phyloP scores from a whole-genome alignment of 1,140 invertebrate genomes.

The Drosophila nannoptera region DNA sequence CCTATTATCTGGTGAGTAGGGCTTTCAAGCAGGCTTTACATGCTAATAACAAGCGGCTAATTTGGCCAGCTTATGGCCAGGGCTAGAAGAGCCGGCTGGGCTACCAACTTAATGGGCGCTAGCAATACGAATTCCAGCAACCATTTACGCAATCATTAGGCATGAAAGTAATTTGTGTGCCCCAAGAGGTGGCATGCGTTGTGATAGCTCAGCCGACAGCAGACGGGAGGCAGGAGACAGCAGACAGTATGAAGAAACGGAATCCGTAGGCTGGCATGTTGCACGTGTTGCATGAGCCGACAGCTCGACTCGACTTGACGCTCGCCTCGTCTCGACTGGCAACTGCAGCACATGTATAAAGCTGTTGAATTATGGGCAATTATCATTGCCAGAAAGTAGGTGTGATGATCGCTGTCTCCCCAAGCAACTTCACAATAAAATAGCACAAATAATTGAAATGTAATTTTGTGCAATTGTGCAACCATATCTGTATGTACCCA shows the following conservation, averaged over 20 bases:
- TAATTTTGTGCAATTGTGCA: conserved; percentile 58
- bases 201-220: conserved; percentile 37
- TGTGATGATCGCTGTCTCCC: conserved; percentile 64
- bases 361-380: conserved; percentile 75
- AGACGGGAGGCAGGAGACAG: too few relatives aligned
- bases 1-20: conserved; percentile 15
- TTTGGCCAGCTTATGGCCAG: conserved; percentile 25
- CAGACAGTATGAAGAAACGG: background rate
- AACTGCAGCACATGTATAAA: conserved; percentile 55
- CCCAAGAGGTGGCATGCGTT: conserved; percentile 43
- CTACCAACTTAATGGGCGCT: conserved; percentile 63
- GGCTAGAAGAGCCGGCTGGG: background rate
- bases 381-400: conserved; percentile 70
- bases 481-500: too few relatives aligned
- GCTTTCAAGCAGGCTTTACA: conserved; percentile 31
- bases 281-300: conserved; percentile 47
- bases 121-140: conserved; percentile 70
- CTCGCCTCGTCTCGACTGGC: conserved; percentile 4
- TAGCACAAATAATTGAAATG: conserved; percentile 74
- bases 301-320: conserved; percentile 37
- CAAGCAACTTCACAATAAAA: conserved; percentile 58
- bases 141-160: conserved; percentile 77
- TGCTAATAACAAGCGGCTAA: conserved; percentile 43
- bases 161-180: conserved; percentile 73
- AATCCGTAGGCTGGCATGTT: conserved; percentile 53